phyloP scores from a whole-genome alignment of 2,113 vertebrate genomes.

The Dipodomys spectabilis region DNA sequence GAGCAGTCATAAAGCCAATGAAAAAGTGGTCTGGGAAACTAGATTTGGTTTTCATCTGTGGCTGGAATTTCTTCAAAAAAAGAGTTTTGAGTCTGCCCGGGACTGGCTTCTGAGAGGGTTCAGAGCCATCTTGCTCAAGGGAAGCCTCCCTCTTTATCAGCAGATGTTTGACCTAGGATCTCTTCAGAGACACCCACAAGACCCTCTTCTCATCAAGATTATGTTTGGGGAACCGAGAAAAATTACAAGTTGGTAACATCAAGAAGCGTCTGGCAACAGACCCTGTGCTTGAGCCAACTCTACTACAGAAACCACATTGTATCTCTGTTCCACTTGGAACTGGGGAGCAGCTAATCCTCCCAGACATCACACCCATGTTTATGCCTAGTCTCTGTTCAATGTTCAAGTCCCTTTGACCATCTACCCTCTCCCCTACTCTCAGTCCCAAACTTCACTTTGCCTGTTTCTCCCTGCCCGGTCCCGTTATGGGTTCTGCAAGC shows the following conservation, averaged over 20 bases:
- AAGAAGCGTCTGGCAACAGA: not conserved
- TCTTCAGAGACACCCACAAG: not conserved
- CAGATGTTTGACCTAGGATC: not conserved
- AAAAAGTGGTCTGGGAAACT: not conserved
- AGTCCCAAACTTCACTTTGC: slow-evolving; percentile 19
- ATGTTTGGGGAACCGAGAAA: slow-evolving; percentile 18
- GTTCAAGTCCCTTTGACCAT: slow-evolving; percentile 67
- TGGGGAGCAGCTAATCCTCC: slow-evolving; percentile 24
- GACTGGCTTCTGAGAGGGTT: not conserved
- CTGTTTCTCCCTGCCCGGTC: not conserved
- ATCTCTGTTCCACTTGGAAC: slow-evolving; percentile 73
- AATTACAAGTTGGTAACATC: slow-evolving; percentile 52
- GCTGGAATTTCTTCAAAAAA: not conserved
- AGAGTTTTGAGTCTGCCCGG: not conserved
- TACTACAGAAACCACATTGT: slow-evolving; percentile 36
- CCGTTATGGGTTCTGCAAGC: not conserved
- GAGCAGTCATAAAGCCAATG: not conserved
- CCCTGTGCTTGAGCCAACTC: slow-evolving; percentile 28
- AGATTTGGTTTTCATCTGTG: not conserved
- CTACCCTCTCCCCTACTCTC: slow-evolving; percentile 70
- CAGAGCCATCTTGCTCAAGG: not conserved
- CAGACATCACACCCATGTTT: slow-evolving; percentile 55
- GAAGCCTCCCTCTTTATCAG: not conserved
- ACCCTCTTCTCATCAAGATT: not conserved
- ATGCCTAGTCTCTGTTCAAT: not conserved